phyloP scores from a whole-genome alignment of 2,888 invertebrate genomes.

The Tetropium fuscum region DNA sequence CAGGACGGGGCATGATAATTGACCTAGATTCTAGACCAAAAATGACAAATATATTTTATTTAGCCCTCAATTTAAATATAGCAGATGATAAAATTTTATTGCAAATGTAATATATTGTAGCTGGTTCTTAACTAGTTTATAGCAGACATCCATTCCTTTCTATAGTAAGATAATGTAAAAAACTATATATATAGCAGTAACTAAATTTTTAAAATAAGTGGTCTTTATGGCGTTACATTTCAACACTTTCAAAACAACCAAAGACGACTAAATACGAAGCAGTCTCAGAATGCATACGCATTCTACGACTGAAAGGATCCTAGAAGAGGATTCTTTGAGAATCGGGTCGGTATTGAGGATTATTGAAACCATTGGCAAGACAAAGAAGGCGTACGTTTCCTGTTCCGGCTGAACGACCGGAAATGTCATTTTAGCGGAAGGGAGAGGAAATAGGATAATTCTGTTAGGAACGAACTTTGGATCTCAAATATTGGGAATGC shows the following conservation, averaged over 20 bases:
- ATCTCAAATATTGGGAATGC: constrained; percentile 32
- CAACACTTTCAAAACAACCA: constrained; percentile 11
- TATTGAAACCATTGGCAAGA: constrained; percentile 51
- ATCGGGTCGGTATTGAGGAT: constrained; percentile 37
- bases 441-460: constrained; percentile 61
- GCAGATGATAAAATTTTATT: too few relatives aligned
- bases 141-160: too few relatives aligned
- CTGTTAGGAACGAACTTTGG: constrained; percentile 53
- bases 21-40: too few relatives aligned
- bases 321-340: constrained; percentile 33
- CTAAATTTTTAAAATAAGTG: neutral
- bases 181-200: too few relatives aligned
- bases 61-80: too few relatives aligned
- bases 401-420: constrained; percentile 60
- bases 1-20: too few relatives aligned
- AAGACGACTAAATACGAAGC: constrained; percentile 13
- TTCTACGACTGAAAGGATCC: too few relatives aligned
- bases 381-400: constrained; percentile 58
- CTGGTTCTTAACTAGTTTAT: too few relatives aligned
- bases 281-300: constrained; percentile 15
- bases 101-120: too few relatives aligned
- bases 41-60: too few relatives aligned
- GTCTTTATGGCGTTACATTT: neutral
- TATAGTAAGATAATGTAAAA: too few relatives aligned
- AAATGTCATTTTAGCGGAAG: constrained; percentile 61